Conservation (phyloP, 2,888 invertebrate genomes). For the Pyrgus malvae region DNA sequence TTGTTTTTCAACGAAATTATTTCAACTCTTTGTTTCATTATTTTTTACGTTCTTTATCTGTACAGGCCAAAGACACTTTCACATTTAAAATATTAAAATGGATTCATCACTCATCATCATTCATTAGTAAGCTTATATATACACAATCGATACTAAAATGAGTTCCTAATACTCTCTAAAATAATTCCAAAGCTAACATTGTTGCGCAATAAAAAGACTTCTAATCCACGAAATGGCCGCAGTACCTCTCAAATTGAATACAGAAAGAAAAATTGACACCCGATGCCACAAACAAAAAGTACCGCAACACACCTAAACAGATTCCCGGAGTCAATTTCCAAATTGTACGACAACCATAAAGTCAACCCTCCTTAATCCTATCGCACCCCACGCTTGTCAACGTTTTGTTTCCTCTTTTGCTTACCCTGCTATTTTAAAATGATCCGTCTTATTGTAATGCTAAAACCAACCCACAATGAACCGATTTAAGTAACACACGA, state of each 20-base stretch:
- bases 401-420: conserved; percentile 76
- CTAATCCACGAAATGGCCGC: conserved; percentile 52
- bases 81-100: too few species aligned
- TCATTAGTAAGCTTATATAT: too few species aligned
- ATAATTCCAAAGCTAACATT: not conserved
- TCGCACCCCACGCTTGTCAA: conserved; percentile 78
- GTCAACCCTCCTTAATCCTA: conserved; percentile 80
- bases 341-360: conserved; percentile 76
- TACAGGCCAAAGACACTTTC: too few species aligned
- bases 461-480: conserved; percentile 14
- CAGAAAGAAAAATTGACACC: conserved; percentile 64
- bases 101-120: too few species aligned
- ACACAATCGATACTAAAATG: too few species aligned
- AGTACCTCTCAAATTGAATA: conserved; percentile 47
- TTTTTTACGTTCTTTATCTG: too few species aligned
- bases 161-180: too few species aligned
- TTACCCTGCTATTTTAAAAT: conserved; percentile 48
- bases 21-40: too few species aligned
- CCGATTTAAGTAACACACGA: conserved; percentile 28
- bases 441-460: conserved; percentile 42
- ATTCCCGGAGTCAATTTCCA: conserved; percentile 78
- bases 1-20: too few species aligned
- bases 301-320: conserved; percentile 68
- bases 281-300: conserved; percentile 58
- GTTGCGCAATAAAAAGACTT: conserved; percentile 21